Evolutionary conservation across 2,888 invertebrate species (phyloP).

Genomic region (Junonia oenone): DNA sequence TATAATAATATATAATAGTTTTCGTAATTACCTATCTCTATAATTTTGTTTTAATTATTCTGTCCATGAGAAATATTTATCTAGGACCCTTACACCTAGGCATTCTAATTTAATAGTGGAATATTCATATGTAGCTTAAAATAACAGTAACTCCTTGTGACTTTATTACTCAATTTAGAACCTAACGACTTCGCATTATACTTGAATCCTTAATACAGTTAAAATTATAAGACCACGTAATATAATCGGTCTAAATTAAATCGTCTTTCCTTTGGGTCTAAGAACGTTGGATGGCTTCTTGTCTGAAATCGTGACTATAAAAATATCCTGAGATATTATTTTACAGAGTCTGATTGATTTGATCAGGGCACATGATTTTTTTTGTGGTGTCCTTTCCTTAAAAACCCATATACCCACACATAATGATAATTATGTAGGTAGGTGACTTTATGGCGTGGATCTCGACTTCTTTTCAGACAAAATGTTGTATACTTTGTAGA

Average conservation of each 20-base stretch:
- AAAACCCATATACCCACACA: no score
- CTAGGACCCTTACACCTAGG: no score
- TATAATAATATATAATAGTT: no score
- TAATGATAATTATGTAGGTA: no score
- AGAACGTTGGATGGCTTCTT: neutral
- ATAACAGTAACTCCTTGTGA: neutral
- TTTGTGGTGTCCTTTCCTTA: no score
- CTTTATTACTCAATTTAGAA: neutral
- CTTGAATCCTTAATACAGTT: neutral
- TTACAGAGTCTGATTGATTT: neutral
- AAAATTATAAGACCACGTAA: neutral
- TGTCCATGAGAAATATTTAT: no score
- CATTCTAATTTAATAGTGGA: neutral
- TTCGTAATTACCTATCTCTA: no score
- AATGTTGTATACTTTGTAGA: no score
- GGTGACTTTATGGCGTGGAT: no score
- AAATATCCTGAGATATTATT: neutral
- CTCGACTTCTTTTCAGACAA: no score
- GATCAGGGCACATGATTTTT: neutral
- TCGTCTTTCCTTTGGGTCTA: neutral
- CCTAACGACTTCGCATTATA: neutral
- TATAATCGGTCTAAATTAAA: neutral
- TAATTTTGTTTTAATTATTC: no score
- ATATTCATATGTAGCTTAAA: no score
- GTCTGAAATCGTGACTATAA: neutral